phyloP scores from a whole-genome alignment of 2,797 vertebrate species.

The Poecilia picta region DNA sequence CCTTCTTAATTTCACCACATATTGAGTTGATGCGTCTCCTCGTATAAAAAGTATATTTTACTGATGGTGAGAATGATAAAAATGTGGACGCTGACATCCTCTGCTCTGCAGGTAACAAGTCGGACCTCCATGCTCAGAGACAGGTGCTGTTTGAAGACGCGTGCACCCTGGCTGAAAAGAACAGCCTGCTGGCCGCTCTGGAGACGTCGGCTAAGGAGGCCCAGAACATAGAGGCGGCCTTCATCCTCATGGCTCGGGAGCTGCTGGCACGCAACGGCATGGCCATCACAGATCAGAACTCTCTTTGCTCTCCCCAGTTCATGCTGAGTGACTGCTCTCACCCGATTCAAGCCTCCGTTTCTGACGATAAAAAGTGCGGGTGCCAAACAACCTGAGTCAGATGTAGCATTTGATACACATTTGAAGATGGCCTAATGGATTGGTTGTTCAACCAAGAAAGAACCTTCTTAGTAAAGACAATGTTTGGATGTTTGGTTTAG shows the following conservation, averaged over 20 bases:
- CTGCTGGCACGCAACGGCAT: slow-evolving; percentile 88
- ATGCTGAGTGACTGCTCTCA: slow-evolving; percentile 81
- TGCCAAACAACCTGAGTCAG: slow-evolving; percentile 75
- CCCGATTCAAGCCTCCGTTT: slow-evolving; percentile 67
- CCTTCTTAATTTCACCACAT: not conserved
- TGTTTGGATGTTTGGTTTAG: slow-evolving; percentile 5
- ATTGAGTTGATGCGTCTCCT: not conserved
- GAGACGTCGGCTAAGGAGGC: slow-evolving; percentile 95
- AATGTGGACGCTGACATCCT: not conserved
- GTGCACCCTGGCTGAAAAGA: slow-evolving; percentile 89
- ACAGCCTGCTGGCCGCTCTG: slow-evolving; percentile 86
- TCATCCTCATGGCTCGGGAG: slow-evolving; percentile 91
- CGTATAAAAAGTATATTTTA: not conserved
- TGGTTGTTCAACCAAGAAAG: not conserved
- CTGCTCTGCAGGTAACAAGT: slow-evolving; percentile 88
- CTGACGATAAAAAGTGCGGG: slow-evolving; percentile 79
- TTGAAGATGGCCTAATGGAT: not conserved
- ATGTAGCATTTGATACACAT: not conserved
- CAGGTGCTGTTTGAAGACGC: slow-evolving; percentile 92
- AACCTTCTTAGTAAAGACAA: slow-evolving; percentile 10
- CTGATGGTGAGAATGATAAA: not conserved
- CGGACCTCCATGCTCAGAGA: slow-evolving; percentile 85
- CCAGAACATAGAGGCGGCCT: slow-evolving; percentile 93
- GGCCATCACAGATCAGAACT: slow-evolving; percentile 77
- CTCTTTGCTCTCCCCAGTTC: slow-evolving; percentile 63